These are phyloP conservation scores for Anthophora plumipes DNA, from an alignment of 2,888 invertebrate species.

Conservation along the genomic window DNA sequence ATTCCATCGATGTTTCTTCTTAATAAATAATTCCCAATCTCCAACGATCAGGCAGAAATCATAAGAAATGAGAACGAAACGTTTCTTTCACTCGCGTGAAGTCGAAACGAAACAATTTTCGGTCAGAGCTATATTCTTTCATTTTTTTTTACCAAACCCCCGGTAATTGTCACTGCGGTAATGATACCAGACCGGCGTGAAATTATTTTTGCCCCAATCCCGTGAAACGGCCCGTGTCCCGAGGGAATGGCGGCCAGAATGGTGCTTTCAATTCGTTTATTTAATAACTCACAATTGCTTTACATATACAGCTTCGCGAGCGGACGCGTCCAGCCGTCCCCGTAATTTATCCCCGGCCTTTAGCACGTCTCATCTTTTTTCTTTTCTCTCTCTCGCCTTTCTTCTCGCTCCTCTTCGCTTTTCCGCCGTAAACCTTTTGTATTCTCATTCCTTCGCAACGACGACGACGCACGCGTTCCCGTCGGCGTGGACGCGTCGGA, in stretches of 20 bases:
- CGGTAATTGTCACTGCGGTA: conserved; percentile 28
- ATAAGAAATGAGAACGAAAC: conserved; percentile 9
- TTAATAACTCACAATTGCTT: conserved; percentile 74
- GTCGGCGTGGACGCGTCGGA: conserved; percentile 29
- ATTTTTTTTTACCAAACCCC: background rate
- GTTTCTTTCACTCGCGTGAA: background rate
- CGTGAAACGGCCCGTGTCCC: conserved; percentile 23
- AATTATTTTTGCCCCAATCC: conserved; percentile 32
- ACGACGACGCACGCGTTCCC: background rate
- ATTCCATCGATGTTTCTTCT: background rate
- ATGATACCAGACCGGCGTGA: conserved; percentile 27
- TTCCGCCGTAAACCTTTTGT: too few species aligned
- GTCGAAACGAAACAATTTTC: conserved; percentile 30
- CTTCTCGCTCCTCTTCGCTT: background rate
- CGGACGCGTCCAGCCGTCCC: conserved; percentile 43
- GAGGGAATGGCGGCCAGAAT: conserved; percentile 13
- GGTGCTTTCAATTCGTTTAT: conserved; percentile 70
- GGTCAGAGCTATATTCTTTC: background rate
- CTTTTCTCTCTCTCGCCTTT: background rate
- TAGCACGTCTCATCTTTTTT: background rate
- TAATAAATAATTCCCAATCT: conserved; percentile 6
- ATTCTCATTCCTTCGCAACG: background rate
- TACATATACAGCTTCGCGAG: conserved; percentile 73
- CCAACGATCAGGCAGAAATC: conserved; percentile 13
- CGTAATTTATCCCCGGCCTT: background rate